These are phyloP conservation scores for Eupeodes luniger DNA, from an alignment of 2,888 invertebrate genomes.

Conservation along the genomic window DNA sequence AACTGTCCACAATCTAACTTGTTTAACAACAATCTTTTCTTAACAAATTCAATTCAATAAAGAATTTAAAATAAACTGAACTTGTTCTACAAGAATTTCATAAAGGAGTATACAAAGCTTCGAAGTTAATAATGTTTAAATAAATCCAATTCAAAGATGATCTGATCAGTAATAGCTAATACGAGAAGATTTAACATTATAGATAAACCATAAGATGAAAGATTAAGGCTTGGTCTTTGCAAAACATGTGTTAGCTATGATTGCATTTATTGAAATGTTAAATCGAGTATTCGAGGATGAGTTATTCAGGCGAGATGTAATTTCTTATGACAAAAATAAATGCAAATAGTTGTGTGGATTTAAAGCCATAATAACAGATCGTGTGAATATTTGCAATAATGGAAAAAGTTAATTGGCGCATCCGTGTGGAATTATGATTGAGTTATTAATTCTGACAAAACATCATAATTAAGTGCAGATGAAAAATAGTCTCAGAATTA, in stretches of 20 bases:
- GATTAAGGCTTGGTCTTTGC: constrained; percentile 1
- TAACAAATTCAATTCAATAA: neutral
- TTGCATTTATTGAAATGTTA: too few relatives aligned
- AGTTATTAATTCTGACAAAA: neutral
- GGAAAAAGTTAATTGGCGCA: neutral
- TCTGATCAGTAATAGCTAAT: neutral
- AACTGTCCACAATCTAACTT: neutral
- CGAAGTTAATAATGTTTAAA: neutral
- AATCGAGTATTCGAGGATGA: neutral
- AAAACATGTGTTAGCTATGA: constrained; percentile 1
- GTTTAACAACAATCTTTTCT: constrained; percentile 10
- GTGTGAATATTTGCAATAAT: constrained; percentile 8
- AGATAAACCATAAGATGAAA: neutral
- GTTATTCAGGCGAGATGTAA: neutral
- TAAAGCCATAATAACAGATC: neutral
- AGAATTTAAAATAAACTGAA: neutral
- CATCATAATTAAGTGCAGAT: neutral
- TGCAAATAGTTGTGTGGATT: neutral
- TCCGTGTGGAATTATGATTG: neutral
- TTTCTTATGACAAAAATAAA: neutral
- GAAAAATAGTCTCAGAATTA: neutral
- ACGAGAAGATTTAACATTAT: neutral
- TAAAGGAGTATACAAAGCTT: neutral
- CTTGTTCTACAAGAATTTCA: neutral
- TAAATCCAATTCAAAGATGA: constrained; percentile 3